Evolutionary conservation across 2,888 invertebrate genomes (phyloP), one percentile per base, ranked within the genome.

Genomic region (Azorinus chamasolen): DNA sequence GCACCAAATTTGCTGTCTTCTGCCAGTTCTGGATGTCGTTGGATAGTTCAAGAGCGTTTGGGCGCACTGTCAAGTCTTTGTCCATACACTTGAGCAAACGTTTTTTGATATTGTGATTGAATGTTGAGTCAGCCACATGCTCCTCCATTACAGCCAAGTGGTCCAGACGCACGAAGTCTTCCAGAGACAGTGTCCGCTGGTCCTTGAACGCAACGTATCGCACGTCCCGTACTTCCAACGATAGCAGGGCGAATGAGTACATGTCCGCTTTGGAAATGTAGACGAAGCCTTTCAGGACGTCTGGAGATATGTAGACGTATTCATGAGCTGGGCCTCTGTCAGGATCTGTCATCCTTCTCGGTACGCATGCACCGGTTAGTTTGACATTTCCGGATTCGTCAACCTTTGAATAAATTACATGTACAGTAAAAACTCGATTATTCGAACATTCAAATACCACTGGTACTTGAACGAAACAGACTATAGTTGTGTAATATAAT

Each of bases 181-280:
- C 1, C 25, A 66, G 14, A 22, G 57, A 12, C n/a, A 37, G n/a
- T 1, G 6, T 14, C 20, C 57, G 46, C 14, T 39, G 14, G 24
- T 39, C 50, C 2, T 14, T 5, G 24, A 66, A 66, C 12, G 57
- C 66, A 20, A 18, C 39, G n/a, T 61, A 76, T 14, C 50, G 25
- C n/a, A 22, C 25, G 3, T 18, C 24, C 18, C 51, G 64, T 3
- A 78, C 24, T 51, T 80, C 80, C 0, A 77, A 37, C n/a, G 63
- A 64, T 22, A 80, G 32, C n/a, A 80, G 8, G 6, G 76, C 76
- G 32, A 80, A 73, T 20, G 76, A 55, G 50, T 77, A 80, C 57
- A 77, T 70, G 50, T 80, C 80, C 20, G 76, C 73, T 45, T 54
- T 39, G 20, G 76, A 27, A 2, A 70, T 48, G 45, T 80, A 80